Percentiles rank a stretch among this genome's conserved stretches.
Evolutionary conservation across 2,797 vertebrate genomes (phyloP).

Genomic region (Pagetopsis macropterus): DNA sequence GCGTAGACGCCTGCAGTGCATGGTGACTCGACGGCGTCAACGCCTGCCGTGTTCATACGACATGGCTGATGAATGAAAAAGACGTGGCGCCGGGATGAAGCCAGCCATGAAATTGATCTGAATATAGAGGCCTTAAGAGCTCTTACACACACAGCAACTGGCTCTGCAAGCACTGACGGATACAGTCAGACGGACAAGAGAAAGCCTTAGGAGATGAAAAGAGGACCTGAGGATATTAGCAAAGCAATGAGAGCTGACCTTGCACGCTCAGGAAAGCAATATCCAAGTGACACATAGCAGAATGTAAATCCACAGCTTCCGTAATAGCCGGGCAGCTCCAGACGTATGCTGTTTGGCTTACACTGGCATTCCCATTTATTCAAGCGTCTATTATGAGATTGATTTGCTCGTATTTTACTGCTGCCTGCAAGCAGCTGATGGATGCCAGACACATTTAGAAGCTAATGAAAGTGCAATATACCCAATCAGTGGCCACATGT

Average conservation of each 20-base stretch:
- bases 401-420: constrained; percentile 42
- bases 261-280: constrained; percentile 62
- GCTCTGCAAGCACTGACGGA: constrained; percentile 19
- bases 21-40: constrained; percentile 3
- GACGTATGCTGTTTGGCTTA: constrained; percentile 56
- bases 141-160: constrained; percentile 13
- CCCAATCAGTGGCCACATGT: constrained; percentile 12
- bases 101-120: constrained; percentile 81
- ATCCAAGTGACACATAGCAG: constrained; percentile 57
- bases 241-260: constrained; percentile 76
- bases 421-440: constrained; percentile 31
- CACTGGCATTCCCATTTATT: constrained; percentile 58
- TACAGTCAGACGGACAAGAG: constrained; percentile 35
- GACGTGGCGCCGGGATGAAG: constrained; percentile 57
- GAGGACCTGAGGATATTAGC: constrained; percentile 72
- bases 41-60: constrained; percentile 20
- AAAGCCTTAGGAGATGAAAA: constrained; percentile 60
- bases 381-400: constrained; percentile 49
- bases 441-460: constrained; percentile 45
- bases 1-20: neutral
- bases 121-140: constrained; percentile 58
- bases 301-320: constrained; percentile 66
- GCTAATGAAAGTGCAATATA: constrained; percentile 53
- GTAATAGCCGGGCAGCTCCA: constrained; percentile 56
- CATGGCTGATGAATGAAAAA: constrained; percentile 53